These are phyloP conservation scores for Thamnaconus septentrionalis DNA, from an alignment of 2,113 vertebrate species.

Conservation along the genomic window DNA sequence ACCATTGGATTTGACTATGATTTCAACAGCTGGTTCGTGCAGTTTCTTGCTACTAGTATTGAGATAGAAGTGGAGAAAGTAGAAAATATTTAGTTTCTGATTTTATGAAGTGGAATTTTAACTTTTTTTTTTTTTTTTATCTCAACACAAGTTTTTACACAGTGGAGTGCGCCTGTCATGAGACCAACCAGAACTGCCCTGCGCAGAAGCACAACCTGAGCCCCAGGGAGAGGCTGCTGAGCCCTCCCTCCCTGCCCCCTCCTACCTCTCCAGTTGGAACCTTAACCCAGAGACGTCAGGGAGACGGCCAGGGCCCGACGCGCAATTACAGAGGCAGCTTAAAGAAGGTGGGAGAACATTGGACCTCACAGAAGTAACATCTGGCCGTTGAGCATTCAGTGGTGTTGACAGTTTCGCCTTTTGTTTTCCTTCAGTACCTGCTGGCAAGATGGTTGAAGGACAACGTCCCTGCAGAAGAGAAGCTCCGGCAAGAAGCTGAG, in stretches of 20 bases:
- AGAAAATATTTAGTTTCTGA: too few relatives aligned
- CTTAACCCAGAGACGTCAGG: slow-evolving; percentile 89
- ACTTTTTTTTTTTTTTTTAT: slow-evolving; percentile 5
- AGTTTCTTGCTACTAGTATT: too few relatives aligned
- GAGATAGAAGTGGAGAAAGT: too few relatives aligned
- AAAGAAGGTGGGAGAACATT: slow-evolving; percentile 83
- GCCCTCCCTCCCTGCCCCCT: slow-evolving; percentile 78
- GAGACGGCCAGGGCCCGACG: slow-evolving; percentile 74
- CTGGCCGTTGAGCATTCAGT: not conserved
- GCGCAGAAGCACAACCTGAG: slow-evolving; percentile 95
- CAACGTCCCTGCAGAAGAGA: slow-evolving; percentile 86
- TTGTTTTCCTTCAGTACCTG: slow-evolving; percentile 79
- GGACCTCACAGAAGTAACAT: not conserved
- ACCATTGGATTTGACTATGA: slow-evolving; percentile 98
- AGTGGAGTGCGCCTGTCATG: slow-evolving; percentile 98
- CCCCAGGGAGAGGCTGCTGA: slow-evolving; percentile 82
- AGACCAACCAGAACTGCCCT: slow-evolving; percentile 96
- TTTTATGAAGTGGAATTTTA: too few relatives aligned
- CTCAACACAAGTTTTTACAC: slow-evolving; percentile 88
- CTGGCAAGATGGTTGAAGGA: slow-evolving; percentile 97
- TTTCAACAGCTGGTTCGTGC: slow-evolving; percentile 95
- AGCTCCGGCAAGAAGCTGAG: slow-evolving; percentile 75
- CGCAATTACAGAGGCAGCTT: slow-evolving; percentile 78
- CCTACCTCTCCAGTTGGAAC: slow-evolving; percentile 83
- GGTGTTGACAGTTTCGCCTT: not conserved